A percentile compares a stretch with the other conserved stretches of the same genome.
Conservation (phyloP, 2,888 invertebrate species). For the Volucella inflata region DNA sequence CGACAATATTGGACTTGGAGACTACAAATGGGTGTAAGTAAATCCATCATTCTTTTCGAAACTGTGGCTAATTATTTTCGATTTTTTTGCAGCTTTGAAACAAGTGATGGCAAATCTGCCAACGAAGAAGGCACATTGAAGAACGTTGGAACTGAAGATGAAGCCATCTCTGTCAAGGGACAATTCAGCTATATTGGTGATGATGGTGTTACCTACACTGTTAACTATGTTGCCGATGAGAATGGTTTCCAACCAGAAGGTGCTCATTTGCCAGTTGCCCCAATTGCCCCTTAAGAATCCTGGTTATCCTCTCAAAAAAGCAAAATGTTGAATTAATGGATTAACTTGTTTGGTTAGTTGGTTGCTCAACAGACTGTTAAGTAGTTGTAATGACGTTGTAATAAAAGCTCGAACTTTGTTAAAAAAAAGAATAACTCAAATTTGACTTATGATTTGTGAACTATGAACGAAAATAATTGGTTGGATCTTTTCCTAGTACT, state of each 20-base stretch:
- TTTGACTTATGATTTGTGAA: too few species aligned
- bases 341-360: conserved; percentile 26
- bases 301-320: conserved; percentile 8
- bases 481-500: too few species aligned
- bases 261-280: conserved; percentile 83
- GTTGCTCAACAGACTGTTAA: conserved; percentile 37
- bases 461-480: too few species aligned
- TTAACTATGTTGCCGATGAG: conserved; percentile 83
- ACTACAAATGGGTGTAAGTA: conserved; percentile 86
- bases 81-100: conserved; percentile 83
- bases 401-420: conserved; percentile 38
- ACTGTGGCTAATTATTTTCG: conserved; percentile 34
- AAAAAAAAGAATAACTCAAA: neutral
- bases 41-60: conserved; percentile 4
- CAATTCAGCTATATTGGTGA: conserved; percentile 85
- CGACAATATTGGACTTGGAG: conserved; percentile 85
- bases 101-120: conserved; percentile 84
- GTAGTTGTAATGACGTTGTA: conserved; percentile 45
- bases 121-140: conserved; percentile 84
- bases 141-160: conserved; percentile 84
- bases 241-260: conserved; percentile 83
- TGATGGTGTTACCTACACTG: conserved; percentile 85
- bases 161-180: conserved; percentile 84
- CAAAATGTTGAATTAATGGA: conserved; percentile 27
- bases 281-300: conserved; percentile 53